These are phyloP conservation scores for Pollenia griseotomentosa DNA, from an alignment of 2,888 invertebrate species.

Conservation along the genomic window DNA sequence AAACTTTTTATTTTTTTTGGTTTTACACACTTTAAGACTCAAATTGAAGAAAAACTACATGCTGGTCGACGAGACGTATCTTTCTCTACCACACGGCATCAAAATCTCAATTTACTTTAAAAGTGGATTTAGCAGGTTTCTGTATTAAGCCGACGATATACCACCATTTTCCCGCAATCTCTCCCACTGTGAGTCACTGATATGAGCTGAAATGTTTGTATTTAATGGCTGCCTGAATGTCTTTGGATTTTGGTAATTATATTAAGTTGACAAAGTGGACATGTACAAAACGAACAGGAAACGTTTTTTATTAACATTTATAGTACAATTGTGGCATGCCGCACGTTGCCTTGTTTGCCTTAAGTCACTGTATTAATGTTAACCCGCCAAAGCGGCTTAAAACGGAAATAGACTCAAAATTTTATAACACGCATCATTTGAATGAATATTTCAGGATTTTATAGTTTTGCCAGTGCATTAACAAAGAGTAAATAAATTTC, in stretches of 20 bases:
- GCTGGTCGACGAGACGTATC: no score
- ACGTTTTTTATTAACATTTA: slow-evolving; percentile 24
- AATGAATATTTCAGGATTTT: neutral
- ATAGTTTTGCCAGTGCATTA: neutral
- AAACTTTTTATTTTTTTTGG: no score
- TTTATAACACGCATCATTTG: slow-evolving; percentile 55
- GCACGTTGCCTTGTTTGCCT: neutral
- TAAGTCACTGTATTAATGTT: slow-evolving; percentile 26
- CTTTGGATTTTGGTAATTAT: slow-evolving; percentile 42
- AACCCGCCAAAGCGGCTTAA: slow-evolving; percentile 10
- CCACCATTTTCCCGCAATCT: no score
- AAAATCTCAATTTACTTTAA: no score
- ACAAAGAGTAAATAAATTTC: neutral
- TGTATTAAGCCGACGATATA: no score
- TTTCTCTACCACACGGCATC: no score
- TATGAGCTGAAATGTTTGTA: neutral
- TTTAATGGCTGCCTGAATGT: slow-evolving; percentile 6
- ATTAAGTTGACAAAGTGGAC: slow-evolving; percentile 69
- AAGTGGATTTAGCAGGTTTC: no score
- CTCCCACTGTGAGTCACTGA: slow-evolving; percentile 4
- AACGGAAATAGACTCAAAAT: slow-evolving; percentile 56
- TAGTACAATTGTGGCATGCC: slow-evolving; percentile 24
- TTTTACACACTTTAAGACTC: no score
- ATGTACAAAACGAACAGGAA: slow-evolving; percentile 59
- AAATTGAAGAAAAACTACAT: no score